Base-by-base conservation (phyloP, 53 echinoderm and acorn worm genomes). In the Pentamera pediparva region DNA sequence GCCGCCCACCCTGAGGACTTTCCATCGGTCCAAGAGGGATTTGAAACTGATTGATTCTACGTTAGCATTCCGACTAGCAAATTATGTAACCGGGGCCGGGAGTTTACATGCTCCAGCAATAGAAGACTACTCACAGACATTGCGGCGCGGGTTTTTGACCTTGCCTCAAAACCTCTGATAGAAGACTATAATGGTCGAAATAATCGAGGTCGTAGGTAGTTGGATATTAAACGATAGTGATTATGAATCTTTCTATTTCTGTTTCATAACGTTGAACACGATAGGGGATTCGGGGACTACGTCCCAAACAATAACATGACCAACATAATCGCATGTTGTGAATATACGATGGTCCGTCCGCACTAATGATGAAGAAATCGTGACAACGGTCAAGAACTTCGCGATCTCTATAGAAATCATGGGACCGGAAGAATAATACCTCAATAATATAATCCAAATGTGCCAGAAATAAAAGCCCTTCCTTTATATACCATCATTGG, bases 351-450 rank as follows among this genome's bases (percentile, higher is more conserved):
- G 78, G 83, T 98, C 17, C 91, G 98, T 24, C 91, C 32, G 98
- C 98, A 1, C 84, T 98, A 19, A 98, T 98, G 75, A 98, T 98
- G 88, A 98, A 98, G 72, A 98, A 98, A 45, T 96, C 62, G 91
- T 98, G 3, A 75, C 82, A n/a, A 82, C 86, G n/a, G 92, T 98
- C 1, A 92, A 91, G 64, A 78, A 78, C 34, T 78, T 98, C 57
- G 98, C 92, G 28, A 77, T 89, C 59, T 73, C 73, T 34, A 81
- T 98, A 30, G 92, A 89, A 30, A 83, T 98, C 34, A 89, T 98
- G 13, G 87, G 82, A 54, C 82, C 81, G 17, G 89, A 89, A 25
- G 81, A 84, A n/a, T n/a, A n/a, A n/a, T n/a, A n/a, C n/a, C n/a
- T n/a, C n/a, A n/a, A n/a, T n/a, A n/a, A n/a, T n/a, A n/a, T n/a